Conservation (phyloP, 2,888 invertebrate species). For the Caenorhabditis wallacei region DNA sequence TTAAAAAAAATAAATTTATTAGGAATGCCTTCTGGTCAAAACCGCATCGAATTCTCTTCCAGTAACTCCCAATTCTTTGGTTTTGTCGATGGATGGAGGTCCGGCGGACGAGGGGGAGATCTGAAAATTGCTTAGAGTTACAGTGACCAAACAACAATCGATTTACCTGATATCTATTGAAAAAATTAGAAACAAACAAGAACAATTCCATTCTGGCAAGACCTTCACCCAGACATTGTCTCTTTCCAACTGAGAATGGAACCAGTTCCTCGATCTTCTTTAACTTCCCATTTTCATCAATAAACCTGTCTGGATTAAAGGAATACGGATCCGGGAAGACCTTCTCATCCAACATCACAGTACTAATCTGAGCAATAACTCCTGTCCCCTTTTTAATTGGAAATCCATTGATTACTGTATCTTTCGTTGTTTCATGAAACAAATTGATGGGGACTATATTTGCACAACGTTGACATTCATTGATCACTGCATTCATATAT, state of each 20-base stretch:
- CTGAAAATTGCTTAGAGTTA: neutral
- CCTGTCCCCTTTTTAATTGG: conserved; percentile 47
- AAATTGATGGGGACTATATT: conserved; percentile 56
- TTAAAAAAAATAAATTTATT: too few species aligned
- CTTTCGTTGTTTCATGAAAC: conserved; percentile 46
- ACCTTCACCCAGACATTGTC: conserved; percentile 67
- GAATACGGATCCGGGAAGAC: conserved; percentile 59
- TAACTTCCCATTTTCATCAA: conserved; percentile 55
- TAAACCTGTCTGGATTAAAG: conserved; percentile 61
- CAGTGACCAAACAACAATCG: neutral
- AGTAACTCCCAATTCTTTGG: conserved; percentile 2
- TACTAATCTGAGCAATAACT: conserved; percentile 57
- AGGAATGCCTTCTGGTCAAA: conserved; percentile 22
- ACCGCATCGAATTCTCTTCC: conserved; percentile 25
- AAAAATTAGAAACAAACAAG: conserved; percentile 57
- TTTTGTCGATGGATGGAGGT: conserved; percentile 40
- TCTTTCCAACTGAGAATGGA: conserved; percentile 65
- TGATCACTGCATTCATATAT: conserved; percentile 71
- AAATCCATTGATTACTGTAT: conserved; percentile 46
- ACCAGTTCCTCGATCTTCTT: conserved; percentile 47
- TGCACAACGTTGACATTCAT: conserved; percentile 57
- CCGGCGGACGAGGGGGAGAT: conserved; percentile 21
- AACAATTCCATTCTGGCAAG: conserved; percentile 55
- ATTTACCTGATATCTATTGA: conserved; percentile 30
- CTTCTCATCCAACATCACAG: conserved; percentile 59